Base-by-base conservation (phyloP, 2,113 vertebrate species). In the Hiodon alosoides region DNA sequence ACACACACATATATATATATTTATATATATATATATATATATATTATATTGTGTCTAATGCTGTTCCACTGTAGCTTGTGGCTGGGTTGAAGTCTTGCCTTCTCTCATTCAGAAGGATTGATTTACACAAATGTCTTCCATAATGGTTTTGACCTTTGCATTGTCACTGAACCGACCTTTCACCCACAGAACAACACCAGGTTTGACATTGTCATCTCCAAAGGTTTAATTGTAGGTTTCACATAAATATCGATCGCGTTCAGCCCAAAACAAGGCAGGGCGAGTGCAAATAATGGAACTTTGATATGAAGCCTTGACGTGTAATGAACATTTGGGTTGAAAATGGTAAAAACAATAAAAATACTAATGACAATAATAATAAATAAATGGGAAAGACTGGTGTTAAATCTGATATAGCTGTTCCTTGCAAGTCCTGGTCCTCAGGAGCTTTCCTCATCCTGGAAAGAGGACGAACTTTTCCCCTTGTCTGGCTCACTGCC, bases 111-210 rank as follows among this genome's bases (percentile, higher is more conserved):
- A 73, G 74, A 54, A 71, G 83, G 76, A 88, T 84, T 79, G 87
- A 86, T 78, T 74, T 76, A 81, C 84, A 78, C 82, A 81, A 74
- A 79, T 81, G 79, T 70, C 69, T 73, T 11, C 68, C 71, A 89
- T 91, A 84, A 90, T 89, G 81, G 82, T 81, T 81, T 79, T 89
- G 87, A 90, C 90, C 90, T 92, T 90, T 90, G 4, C 1, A 58
- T 73, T 91, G 89, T 87, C 87, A 88, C 79, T 74, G 78, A 79
- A 78, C 55, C 85, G 88, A 78, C 86, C 88, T 89, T 89, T 91
- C 86, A 88, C 87, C 86, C 73, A 60, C 71, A 77, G 77, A 86
- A 77, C 54, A 75, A 83, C 84, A 73, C 6, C 59, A 86, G 86
- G 88, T 86, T 79, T 89, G 87, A 87, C 84, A 90, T 81, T 88